Evolutionary conservation across 2,888 invertebrate species (phyloP).

Genomic region (Phragmatobia fuliginosa): DNA sequence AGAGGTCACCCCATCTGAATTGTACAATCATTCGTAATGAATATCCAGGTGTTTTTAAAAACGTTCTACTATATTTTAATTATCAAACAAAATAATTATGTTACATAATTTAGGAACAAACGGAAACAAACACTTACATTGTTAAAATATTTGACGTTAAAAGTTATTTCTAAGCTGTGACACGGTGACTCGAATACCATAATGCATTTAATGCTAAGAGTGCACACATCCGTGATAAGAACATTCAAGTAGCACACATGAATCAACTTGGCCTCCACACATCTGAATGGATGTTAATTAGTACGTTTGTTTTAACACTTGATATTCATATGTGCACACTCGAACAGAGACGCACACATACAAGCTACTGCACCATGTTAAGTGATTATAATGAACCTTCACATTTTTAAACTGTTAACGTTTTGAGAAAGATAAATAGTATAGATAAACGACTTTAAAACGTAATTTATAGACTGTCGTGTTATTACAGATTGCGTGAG

Average conservation of each 20-base stretch:
- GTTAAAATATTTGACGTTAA: constrained; percentile 41
- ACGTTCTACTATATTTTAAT: not conserved
- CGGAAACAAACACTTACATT: constrained; percentile 31
- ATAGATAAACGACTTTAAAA: constrained; percentile 45
- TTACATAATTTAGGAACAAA: constrained; percentile 32
- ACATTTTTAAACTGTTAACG: constrained; percentile 63
- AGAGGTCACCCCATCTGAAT: constrained; percentile 60
- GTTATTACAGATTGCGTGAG: constrained; percentile 37
- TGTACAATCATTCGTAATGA: constrained; percentile 21
- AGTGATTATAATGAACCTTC: constrained; percentile 62
- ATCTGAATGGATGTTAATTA: constrained; percentile 83
- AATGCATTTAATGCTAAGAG: constrained; percentile 58
- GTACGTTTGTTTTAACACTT: constrained; percentile 80
- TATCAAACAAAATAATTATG: not conserved
- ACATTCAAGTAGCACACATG: constrained; percentile 64
- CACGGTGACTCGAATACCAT: constrained; percentile 61
- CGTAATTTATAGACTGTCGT: constrained; percentile 16
- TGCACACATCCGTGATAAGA: constrained; percentile 73
- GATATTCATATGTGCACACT: constrained; percentile 59
- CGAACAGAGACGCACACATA: constrained; percentile 47
- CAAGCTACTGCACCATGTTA: constrained; percentile 41
- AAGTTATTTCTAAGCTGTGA: constrained; percentile 58
- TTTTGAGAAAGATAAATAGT: constrained; percentile 65
- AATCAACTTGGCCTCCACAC: constrained; percentile 76
- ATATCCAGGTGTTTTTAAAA: constrained; percentile 3